phyloP scores from a whole-genome alignment of 2,113 vertebrate genomes.

The Stercorarius parasiticus region DNA sequence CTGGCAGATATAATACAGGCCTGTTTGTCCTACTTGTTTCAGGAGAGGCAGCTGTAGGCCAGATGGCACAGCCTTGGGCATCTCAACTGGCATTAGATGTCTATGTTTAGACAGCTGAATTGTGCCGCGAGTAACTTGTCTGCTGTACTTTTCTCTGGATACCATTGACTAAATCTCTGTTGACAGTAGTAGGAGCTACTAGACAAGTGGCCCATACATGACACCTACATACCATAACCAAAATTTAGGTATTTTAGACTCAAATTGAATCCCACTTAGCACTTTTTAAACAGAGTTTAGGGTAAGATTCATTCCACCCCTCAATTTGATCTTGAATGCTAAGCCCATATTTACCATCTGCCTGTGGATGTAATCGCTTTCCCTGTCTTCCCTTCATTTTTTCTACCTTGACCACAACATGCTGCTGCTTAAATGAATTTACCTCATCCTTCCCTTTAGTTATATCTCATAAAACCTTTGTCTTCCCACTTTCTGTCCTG shows the following conservation, averaged over 20 bases:
- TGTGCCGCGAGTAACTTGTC: neutral
- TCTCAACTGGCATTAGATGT: neutral
- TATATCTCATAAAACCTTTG: neutral
- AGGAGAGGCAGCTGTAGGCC: neutral
- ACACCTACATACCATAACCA: neutral
- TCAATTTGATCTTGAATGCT: neutral
- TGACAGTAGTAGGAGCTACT: neutral
- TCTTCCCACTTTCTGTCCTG: neutral
- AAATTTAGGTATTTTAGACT: neutral
- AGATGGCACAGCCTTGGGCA: neutral
- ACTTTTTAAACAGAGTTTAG: neutral
- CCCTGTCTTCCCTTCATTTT: neutral
- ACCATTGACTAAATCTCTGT: neutral
- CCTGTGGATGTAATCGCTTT: neutral
- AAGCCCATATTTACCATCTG: neutral
- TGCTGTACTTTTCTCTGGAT: neutral
- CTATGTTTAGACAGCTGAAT: conserved; percentile 3
- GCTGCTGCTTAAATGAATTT: neutral
- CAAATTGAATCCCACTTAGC: neutral
- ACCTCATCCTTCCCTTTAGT: neutral
- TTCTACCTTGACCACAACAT: neutral
- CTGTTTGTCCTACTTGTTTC: neutral
- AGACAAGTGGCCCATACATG: neutral
- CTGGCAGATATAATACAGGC: neutral
- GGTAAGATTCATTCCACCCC: neutral